phyloP scores from a whole-genome alignment of 2,113 vertebrate genomes.

The Channa argus region DNA sequence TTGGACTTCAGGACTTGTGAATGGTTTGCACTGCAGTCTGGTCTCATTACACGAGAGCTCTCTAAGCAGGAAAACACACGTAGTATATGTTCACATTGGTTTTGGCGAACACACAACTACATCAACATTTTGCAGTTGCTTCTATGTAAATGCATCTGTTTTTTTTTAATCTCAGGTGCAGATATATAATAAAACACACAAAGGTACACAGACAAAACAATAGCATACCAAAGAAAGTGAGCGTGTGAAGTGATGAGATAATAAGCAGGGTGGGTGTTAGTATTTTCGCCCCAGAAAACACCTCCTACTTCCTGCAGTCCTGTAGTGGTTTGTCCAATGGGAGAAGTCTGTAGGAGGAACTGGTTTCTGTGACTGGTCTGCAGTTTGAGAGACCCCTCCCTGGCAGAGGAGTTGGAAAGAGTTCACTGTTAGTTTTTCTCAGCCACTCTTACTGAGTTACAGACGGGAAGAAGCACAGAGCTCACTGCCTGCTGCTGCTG shows the following conservation, averaged over 20 bases:
- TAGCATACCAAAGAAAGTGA: background rate
- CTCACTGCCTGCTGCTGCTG: background rate
- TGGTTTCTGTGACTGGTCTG: conserved; percentile 49
- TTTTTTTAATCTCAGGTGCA: background rate
- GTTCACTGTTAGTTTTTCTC: conserved; percentile 61
- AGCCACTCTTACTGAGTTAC: conserved; percentile 27
- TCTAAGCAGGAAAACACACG: background rate
- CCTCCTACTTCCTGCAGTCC: conserved; percentile 46
- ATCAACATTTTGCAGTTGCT: too few relatives aligned
- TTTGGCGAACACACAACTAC: too few relatives aligned
- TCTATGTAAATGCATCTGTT: too few relatives aligned
- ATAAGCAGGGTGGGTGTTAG: background rate
- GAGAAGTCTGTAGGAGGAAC: background rate
- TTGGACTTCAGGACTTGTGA: too few relatives aligned
- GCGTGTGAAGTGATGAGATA: conserved; percentile 20
- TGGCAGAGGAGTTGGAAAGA: conserved; percentile 61
- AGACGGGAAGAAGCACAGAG: conserved; percentile 3
- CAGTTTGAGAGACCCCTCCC: conserved; percentile 53
- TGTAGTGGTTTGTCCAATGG: conserved; percentile 50
- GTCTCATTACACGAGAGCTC: background rate
- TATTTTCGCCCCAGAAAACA: conserved; percentile 32
- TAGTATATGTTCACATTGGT: background rate
- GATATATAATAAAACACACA: background rate
- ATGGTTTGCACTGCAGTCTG: background rate
- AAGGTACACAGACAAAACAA: background rate